phyloP scores from a whole-genome alignment of 2,888 invertebrate genomes.

The Pasiphila rectangulata region DNA sequence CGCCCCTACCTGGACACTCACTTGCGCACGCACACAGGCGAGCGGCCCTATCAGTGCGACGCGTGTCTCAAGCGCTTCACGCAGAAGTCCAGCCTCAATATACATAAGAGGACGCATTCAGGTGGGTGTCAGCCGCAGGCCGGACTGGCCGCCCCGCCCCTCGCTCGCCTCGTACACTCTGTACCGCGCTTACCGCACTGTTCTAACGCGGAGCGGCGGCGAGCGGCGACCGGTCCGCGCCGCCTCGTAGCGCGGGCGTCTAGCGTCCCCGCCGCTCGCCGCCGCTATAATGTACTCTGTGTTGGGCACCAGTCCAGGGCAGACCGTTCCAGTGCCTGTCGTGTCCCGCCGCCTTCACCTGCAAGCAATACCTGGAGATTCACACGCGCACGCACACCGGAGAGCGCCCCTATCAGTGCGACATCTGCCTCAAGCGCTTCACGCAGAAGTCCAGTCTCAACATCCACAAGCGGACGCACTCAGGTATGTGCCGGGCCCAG shows the following conservation, averaged over 20 bases:
- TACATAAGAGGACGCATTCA: slow-evolving; percentile 89
- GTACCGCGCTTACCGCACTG: neutral
- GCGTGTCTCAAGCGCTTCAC: slow-evolving; percentile 89
- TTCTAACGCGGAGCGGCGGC: slow-evolving; percentile 70
- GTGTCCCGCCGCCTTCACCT: slow-evolving; percentile 81
- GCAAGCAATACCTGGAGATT: slow-evolving; percentile 82
- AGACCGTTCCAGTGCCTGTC: slow-evolving; percentile 82
- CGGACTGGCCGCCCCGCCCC: slow-evolving; percentile 71
- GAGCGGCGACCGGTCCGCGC: slow-evolving; percentile 76
- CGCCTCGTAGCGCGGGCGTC: slow-evolving; percentile 72
- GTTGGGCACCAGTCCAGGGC: slow-evolving; percentile 81
- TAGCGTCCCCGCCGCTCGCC: slow-evolving; percentile 71
- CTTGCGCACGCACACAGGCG: slow-evolving; percentile 82
- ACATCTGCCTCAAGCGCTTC: slow-evolving; percentile 89
- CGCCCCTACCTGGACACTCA: slow-evolving; percentile 77
- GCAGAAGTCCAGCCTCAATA: slow-evolving; percentile 90
- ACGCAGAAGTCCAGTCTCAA: slow-evolving; percentile 91
- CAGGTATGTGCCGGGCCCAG: slow-evolving; percentile 69
- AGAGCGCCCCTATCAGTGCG: slow-evolving; percentile 84
- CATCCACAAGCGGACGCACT: slow-evolving; percentile 90
- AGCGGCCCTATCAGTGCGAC: slow-evolving; percentile 85
- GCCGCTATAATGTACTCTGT: slow-evolving; percentile 76
- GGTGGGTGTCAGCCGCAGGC: slow-evolving; percentile 78
- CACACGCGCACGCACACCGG: slow-evolving; percentile 83
- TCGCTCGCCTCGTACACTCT: slow-evolving; percentile 42